These are phyloP conservation scores for Apis cerana DNA, from an alignment of 1,140 invertebrate genomes.

Conservation along the genomic window DNA sequence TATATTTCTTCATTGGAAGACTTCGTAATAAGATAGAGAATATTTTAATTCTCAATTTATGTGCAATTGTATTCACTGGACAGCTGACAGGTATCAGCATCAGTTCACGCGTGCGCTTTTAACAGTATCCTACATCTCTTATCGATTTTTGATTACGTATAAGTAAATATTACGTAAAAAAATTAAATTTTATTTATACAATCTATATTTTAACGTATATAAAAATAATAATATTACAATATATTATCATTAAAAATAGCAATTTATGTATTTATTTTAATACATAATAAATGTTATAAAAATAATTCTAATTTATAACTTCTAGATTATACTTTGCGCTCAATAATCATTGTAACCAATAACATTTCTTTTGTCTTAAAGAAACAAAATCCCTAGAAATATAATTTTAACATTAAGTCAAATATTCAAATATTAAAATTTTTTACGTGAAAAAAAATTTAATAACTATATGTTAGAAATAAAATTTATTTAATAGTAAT, in stretches of 20 bases:
- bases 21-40: slow-evolving; percentile 44
- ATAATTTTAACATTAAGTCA: not conserved
- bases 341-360: slow-evolving; percentile 3
- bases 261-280: not conserved
- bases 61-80: slow-evolving; percentile 36
- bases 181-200: not conserved
- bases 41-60: slow-evolving; percentile 38
- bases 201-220: not conserved
- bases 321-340: not conserved
- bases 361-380: not conserved
- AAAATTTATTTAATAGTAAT: too few species aligned
- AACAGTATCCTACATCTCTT: slow-evolving; percentile 42
- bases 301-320: slow-evolving; percentile 13
- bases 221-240: too few species aligned
- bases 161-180: slow-evolving; percentile 44
- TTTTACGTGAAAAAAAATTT: too few species aligned
- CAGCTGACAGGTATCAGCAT: slow-evolving; percentile 67
- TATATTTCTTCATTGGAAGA: slow-evolving; percentile 64
- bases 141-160: slow-evolving; percentile 66
- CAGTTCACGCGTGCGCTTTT: slow-evolving; percentile 67
- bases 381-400: slow-evolving; percentile 7
- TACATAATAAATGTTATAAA: not conserved
- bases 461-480: not conserved
- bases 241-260: not conserved
- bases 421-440: not conserved